phyloP scores from a whole-genome alignment of 2,888 invertebrate species.

The Nephrotoma flavescens region DNA sequence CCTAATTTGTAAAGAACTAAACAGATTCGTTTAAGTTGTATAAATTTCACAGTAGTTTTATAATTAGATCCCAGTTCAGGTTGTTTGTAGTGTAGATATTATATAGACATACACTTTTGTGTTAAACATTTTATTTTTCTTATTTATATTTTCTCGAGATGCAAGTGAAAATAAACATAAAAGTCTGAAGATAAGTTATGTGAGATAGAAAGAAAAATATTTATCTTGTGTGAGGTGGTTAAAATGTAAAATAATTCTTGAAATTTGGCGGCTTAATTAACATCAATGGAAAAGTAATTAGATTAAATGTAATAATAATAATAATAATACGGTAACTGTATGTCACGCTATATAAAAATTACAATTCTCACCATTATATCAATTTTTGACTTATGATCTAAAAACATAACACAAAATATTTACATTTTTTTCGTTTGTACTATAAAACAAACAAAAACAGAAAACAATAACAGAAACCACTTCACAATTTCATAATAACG shows the following conservation, averaged over 20 bases:
- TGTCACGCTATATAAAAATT: not conserved
- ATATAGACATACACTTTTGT: not conserved
- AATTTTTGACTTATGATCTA: not conserved
- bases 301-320: not conserved
- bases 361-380: not conserved
- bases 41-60: not conserved
- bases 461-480: not conserved
- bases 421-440: not conserved
- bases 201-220: not conserved
- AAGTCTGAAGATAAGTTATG: not conserved
- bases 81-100: not conserved
- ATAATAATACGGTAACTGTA: not conserved
- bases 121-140: not conserved
- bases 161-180: not conserved
- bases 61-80: not conserved
- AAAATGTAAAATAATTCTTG: not conserved
- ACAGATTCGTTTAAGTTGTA: not conserved
- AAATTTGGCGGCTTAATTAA: not conserved
- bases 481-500: not conserved
- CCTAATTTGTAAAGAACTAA: not conserved
- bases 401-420: not conserved
- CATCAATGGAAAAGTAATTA: not conserved
- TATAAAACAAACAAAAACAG: not conserved
- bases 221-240: not conserved
- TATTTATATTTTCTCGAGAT: not conserved